Conservation (phyloP, 2,888 invertebrate genomes). For the Acanthosepion lycidas region DNA sequence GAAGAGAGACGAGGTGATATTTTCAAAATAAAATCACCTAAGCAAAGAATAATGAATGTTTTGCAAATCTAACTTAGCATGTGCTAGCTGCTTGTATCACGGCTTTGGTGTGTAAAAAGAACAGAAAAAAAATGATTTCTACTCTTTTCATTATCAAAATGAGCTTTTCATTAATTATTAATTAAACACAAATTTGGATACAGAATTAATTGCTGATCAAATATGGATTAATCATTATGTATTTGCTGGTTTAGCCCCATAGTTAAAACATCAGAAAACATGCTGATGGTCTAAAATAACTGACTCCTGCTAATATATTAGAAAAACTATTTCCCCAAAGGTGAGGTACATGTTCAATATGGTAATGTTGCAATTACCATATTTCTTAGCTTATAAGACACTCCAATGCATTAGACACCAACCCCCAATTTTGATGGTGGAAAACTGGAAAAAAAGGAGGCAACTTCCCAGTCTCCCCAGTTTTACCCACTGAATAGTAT, state of each 20-base stretch:
- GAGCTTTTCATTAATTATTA: not conserved
- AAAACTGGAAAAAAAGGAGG: too few species aligned
- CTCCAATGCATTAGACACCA: too few species aligned
- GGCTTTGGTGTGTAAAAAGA: not conserved
- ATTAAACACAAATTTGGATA: not conserved
- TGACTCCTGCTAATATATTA: too few species aligned
- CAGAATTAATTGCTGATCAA: not conserved
- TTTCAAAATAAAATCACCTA: not conserved
- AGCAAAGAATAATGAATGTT: not conserved
- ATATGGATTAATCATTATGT: not conserved
- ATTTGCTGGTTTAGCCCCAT: not conserved
- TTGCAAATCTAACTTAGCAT: not conserved
- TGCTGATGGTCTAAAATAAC: not conserved
- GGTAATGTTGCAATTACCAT: too few species aligned
- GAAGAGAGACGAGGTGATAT: not conserved
- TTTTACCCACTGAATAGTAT: too few species aligned
- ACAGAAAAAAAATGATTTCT: not conserved
- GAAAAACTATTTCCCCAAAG: too few species aligned
- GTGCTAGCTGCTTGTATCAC: not conserved
- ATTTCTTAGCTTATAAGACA: too few species aligned
- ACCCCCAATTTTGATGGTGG: too few species aligned
- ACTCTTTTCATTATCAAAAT: not conserved
- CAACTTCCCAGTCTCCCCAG: too few species aligned
- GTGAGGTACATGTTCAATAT: too few species aligned
- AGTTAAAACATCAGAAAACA: not conserved